These are phyloP conservation scores for Torymus texanus DNA, from an alignment of 2,888 invertebrate genomes.

Conservation along the genomic window DNA sequence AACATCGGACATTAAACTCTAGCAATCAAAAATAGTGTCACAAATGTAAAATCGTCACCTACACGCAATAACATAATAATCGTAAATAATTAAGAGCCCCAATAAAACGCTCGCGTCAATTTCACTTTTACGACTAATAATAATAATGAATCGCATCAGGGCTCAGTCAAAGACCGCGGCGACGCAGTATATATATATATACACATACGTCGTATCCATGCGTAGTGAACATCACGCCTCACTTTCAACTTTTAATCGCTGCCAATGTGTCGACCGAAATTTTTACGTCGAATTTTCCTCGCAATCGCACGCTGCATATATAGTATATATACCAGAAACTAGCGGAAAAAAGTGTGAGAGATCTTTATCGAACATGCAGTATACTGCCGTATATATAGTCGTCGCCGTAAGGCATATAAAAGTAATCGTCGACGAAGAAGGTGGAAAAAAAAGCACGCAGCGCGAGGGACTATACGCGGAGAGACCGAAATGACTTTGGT, in stretches of 20 bases:
- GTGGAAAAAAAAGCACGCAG: conserved; percentile 24
- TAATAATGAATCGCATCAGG: conserved; percentile 22
- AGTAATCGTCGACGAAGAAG: background rate
- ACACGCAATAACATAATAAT: conserved; percentile 42
- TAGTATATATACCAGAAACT: background rate
- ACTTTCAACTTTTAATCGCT: background rate
- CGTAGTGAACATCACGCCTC: conserved; percentile 50
- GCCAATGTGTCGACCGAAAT: background rate
- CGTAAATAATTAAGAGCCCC: conserved; percentile 35
- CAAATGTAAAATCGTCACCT: conserved; percentile 38
- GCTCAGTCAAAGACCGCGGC: conserved; percentile 45
- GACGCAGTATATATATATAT: no score
- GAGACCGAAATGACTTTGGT: conserved; percentile 68
- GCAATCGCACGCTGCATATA: no score
- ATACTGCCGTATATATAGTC: no score
- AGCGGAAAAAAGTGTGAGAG: background rate
- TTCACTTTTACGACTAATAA: conserved; percentile 47
- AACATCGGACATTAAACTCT: conserved; percentile 1
- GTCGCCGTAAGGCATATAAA: no score
- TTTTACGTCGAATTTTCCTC: conserved; percentile 7
- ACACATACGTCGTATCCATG: conserved; percentile 52
- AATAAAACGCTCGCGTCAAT: conserved; percentile 42
- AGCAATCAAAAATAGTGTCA: conserved; percentile 20
- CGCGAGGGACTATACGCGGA: background rate
- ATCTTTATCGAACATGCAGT: conserved; percentile 16